Conservation (phyloP, 2,113 vertebrate species). For the Serilophus lunatus region DNA sequence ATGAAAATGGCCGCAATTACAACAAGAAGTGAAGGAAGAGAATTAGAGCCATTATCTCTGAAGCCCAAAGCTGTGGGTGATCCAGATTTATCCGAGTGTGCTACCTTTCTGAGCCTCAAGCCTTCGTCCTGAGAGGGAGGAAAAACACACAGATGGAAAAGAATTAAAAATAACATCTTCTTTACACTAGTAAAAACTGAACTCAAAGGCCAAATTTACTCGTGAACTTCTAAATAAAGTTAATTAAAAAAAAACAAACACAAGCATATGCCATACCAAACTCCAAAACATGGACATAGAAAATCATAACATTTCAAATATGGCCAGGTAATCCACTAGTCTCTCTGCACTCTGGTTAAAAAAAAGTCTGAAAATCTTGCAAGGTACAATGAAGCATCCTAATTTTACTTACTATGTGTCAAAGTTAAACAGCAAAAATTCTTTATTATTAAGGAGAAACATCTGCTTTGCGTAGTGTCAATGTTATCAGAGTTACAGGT, state of each 20-base stretch:
- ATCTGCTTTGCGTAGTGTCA: background rate
- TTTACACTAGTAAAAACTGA: background rate
- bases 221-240: background rate
- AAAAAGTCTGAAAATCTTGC: background rate
- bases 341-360: background rate
- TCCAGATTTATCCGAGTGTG: conserved; percentile 86
- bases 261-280: background rate
- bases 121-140: conserved; percentile 83
- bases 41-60: conserved; percentile 85
- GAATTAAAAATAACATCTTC: background rate
- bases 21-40: conserved; percentile 95
- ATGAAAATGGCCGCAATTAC: conserved; percentile 99
- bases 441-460: background rate
- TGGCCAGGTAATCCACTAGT: background rate
- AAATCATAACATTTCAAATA: background rate
- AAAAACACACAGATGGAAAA: background rate
- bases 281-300: background rate
- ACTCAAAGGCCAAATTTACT: background rate
- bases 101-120: conserved; percentile 88
- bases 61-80: conserved; percentile 82
- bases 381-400: background rate
- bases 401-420: background rate
- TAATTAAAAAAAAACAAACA: background rate
- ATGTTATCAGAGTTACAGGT: background rate
- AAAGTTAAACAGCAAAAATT: background rate